phyloP scores from a whole-genome alignment of 2,888 invertebrate species.

The Schizotus pectinicornis region DNA sequence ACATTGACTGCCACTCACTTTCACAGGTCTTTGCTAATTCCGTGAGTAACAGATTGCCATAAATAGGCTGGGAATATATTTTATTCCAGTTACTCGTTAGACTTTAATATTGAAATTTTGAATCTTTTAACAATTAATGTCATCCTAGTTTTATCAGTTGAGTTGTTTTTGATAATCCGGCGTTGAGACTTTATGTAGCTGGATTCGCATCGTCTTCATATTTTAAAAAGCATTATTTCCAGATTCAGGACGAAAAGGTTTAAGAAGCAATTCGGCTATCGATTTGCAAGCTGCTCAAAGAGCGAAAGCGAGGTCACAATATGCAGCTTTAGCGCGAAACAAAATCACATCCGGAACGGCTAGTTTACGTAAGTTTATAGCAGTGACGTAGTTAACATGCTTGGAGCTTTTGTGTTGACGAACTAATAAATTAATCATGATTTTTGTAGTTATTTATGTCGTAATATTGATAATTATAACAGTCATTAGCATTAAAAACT shows the following conservation, averaged over 20 bases:
- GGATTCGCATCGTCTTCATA: neutral
- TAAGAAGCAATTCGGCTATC: conserved; percentile 91
- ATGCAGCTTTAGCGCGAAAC: conserved; percentile 79
- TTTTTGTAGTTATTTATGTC: conserved; percentile 13
- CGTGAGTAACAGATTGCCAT: too few relatives aligned
- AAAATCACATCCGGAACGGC: conserved; percentile 71
- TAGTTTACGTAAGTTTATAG: conserved; percentile 73
- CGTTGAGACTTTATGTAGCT: too few relatives aligned
- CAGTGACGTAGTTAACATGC: neutral
- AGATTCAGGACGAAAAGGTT: conserved; percentile 59
- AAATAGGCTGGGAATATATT: too few relatives aligned
- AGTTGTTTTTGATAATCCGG: too few relatives aligned
- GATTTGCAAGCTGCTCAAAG: conserved; percentile 91
- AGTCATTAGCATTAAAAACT: conserved; percentile 1
- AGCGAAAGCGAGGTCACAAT: conserved; percentile 82
- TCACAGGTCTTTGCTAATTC: too few relatives aligned
- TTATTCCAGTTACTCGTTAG: too few relatives aligned
- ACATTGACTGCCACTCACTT: too few relatives aligned
- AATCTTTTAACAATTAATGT: too few relatives aligned
- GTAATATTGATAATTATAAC: neutral
- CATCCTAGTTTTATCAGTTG: too few relatives aligned
- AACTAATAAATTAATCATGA: conserved; percentile 33
- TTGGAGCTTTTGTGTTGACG: conserved; percentile 16
- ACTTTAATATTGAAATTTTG: too few relatives aligned
- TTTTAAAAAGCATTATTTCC: conserved; percentile 22